Evolutionary conservation across 2,113 vertebrate species (phyloP).

Genomic region (Erinaceus europaeus): DNA sequence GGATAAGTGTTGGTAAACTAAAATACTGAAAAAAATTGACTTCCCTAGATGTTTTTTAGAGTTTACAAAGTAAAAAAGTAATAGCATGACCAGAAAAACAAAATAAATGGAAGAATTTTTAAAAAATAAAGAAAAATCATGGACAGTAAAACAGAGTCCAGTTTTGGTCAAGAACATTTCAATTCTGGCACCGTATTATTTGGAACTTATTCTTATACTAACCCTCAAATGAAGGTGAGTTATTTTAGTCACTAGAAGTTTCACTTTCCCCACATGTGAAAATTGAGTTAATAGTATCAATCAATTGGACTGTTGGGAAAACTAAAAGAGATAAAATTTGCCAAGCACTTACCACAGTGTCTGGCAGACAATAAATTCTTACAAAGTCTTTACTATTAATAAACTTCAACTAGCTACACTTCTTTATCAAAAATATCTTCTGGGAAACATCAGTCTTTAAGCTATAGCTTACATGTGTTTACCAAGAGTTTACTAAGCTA

Average conservation of each 20-base stretch:
- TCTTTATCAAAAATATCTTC: constrained; percentile 33
- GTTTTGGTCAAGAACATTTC: not conserved
- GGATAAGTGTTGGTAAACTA: not conserved
- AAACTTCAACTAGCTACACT: constrained; percentile 7
- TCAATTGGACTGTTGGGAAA: not conserved
- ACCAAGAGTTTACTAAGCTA: not conserved
- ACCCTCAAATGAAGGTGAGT: not conserved
- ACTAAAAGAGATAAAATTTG: not conserved
- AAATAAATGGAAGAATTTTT: not conserved
- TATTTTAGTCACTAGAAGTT: not conserved
- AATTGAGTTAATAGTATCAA: not conserved
- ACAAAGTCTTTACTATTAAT: constrained; percentile 12
- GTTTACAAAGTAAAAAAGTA: not conserved
- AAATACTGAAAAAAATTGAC: not conserved
- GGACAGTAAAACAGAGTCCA: not conserved
- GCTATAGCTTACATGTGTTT: not conserved
- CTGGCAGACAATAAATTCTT: not conserved
- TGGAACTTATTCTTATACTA: not conserved
- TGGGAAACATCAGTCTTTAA: not conserved
- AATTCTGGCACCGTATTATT: not conserved
- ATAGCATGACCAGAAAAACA: not conserved
- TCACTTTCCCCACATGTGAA: not conserved
- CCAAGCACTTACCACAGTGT: not conserved
- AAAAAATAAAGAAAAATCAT: not conserved
- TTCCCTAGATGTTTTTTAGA: not conserved